Evolutionary conservation across 2,113 vertebrate genomes (phyloP), one percentile per base, ranked within the genome.

Genomic region (Mus musculus): DNA sequence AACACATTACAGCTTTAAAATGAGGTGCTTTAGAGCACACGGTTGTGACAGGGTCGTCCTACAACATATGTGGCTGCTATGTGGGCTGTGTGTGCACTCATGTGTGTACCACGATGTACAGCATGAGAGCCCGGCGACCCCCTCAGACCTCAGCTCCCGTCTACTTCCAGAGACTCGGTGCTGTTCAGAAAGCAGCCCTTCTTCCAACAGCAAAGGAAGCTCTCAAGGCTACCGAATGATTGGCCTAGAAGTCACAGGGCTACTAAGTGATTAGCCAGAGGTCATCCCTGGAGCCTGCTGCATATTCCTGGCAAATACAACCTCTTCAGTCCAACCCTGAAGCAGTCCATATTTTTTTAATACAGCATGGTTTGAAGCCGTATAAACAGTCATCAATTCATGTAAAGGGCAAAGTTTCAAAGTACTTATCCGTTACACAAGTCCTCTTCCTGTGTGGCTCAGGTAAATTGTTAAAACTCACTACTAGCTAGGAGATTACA

Each of bases 1-100:
- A 97, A 97, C 95, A 96, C 78, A 95, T 0, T 91, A 94, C 76
- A 89, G 72, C 77, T 96, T 94, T 97, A 90, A 96, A 94, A 87
- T 39, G 84, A 69, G 69, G 24, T 95, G 90, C 96, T 96, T 94
- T 54, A 81, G 77, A 96, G 97, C 75, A 72, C 89, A 86, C 67
- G 95, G 90, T 71, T 56, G 76, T 78, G 52, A 94, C 71, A 90
- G 52, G 85, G 91, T 49, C 95, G 88, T 90, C 52, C 78, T 54
- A 69, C 24, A 14, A 89, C 84, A 65, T 30, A 86, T 87, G 63
- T 87, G 90, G 76, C 72, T 88, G 65, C 90, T 90, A 13, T 54
- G 33, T 46, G 54, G 54, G 69, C 0, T 39, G 28, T 73, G 52
- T 73, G 36, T 39, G 49, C 22, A 16, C 69, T 73, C 33, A 26